Evolutionary conservation across 2,113 vertebrate species (phyloP), one percentile per base, ranked within the genome.

Genomic region (Nyctibius bracteatus): DNA sequence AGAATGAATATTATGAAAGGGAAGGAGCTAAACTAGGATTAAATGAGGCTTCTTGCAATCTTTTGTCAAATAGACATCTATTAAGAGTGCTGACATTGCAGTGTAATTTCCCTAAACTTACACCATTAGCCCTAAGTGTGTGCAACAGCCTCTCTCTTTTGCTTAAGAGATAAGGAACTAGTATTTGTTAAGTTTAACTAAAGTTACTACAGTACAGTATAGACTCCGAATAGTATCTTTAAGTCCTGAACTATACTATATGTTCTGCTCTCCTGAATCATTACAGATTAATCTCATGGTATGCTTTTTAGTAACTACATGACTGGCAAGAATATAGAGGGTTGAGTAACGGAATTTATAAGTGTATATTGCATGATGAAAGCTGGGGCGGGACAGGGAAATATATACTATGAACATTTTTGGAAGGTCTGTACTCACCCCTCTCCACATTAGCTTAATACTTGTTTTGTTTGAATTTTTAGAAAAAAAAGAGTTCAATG

Each of bases 391-490:
- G 47, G 41, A 79, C 25, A 43, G 39, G 44, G 39, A 78, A 22
- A 11, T 49, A 33, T 2, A 47, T 37, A 51, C 33, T 51, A 15
- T 67, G 61, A 89, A 67, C 9, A 9, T 55, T 88, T 91, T 74
- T 91, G 35, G 57, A 96, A 96, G 94, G 94, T 95, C 95, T 96
- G 89, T 92, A 46, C 95, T 96, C 86, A 37, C 86, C 72, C 72
- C 86, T 96, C 96, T 95, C 91, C 93, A 73, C 44, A 44, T 70
- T 63, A 94, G 77, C 81, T 94, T 95, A 79, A 33, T 86, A 94
- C 33, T 77, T 86, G 79, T 79, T 94, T 74, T 72, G 94, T 83
- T 95, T 94, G 67, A 83, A 41, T 65, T 84, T 81, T 59, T 70
- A 67, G 51, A 28, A 57, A 39, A 82, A 75, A 71, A 44, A 27